Evolutionary conservation across 2,888 invertebrate species (phyloP).

Genomic region (Drosophila picticornis): DNA sequence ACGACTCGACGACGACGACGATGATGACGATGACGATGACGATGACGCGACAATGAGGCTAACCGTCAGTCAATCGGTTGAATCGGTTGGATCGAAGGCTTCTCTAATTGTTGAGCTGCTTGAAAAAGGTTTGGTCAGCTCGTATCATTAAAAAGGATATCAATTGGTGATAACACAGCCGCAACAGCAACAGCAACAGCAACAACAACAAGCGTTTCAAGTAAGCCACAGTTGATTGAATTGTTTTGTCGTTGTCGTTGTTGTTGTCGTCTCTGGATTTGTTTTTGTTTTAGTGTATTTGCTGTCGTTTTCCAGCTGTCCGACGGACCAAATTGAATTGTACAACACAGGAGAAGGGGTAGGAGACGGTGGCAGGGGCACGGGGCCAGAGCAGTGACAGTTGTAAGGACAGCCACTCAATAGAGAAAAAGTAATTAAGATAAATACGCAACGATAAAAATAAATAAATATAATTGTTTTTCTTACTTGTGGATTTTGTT

Average conservation of each 20-base stretch:
- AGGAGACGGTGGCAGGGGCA: not conserved
- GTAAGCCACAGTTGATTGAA: constrained; percentile 71
- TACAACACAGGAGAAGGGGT: constrained; percentile 36
- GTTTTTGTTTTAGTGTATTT: constrained; percentile 14
- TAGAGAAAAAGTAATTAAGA: constrained; percentile 79
- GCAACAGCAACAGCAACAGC: constrained; percentile 35
- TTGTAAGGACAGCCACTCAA: constrained; percentile 61
- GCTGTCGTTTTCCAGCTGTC: constrained; percentile 66
- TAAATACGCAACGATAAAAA: constrained; percentile 76
- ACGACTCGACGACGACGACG: constrained; percentile 33
- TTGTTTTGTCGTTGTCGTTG: constrained; percentile 65
- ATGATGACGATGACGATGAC: constrained; percentile 29
- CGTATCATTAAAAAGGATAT: constrained; percentile 78
- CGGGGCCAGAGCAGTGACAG: constrained; percentile 1
- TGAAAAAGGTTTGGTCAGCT: constrained; percentile 74
- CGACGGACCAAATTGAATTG: constrained; percentile 70
- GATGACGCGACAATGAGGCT: constrained; percentile 41
- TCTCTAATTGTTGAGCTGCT: constrained; percentile 65
- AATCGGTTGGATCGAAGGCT: constrained; percentile 45
- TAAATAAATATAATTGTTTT: constrained; percentile 79
- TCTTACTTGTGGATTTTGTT: constrained; percentile 34
- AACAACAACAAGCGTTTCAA: constrained; percentile 24
- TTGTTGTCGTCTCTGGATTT: constrained; percentile 32
- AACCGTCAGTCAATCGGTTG: constrained; percentile 33
- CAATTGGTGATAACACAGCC: constrained; percentile 70